These are phyloP conservation scores for Pangasius sanitwongsei DNA, from an alignment of 2,797 vertebrate genomes.

Conservation along the genomic window DNA sequence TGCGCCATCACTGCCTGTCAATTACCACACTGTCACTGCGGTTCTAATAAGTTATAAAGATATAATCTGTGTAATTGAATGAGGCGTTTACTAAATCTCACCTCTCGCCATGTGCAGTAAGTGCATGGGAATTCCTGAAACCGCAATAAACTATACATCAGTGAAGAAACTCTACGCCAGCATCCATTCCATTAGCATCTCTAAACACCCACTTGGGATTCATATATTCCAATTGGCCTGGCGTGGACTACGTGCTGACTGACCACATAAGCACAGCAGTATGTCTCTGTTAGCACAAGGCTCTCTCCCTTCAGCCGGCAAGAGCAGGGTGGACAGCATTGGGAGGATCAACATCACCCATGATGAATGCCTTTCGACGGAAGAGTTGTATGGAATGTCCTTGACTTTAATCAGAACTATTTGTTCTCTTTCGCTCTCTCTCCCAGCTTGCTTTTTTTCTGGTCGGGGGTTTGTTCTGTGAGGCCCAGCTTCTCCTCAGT, in stretches of 20 bases:
- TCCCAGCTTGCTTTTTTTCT: neutral
- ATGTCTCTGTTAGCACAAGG: slow-evolving; percentile 51
- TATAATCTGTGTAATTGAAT: slow-evolving; percentile 30
- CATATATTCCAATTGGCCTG: slow-evolving; percentile 45
- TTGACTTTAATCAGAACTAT: slow-evolving; percentile 99
- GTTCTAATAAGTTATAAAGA: slow-evolving; percentile 32
- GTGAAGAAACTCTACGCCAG: slow-evolving; percentile 12
- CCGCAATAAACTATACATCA: slow-evolving; percentile 38
- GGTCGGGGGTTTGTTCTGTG: slow-evolving; percentile 16
- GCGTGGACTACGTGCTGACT: slow-evolving; percentile 50
- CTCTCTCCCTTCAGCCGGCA: slow-evolving; percentile 39
- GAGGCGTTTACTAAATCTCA: slow-evolving; percentile 20
- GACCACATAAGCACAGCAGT: slow-evolving; percentile 49
- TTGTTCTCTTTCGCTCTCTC: slow-evolving; percentile 82
- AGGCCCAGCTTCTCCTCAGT: slow-evolving; percentile 68
- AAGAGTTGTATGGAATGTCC: slow-evolving; percentile 95
- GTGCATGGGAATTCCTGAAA: slow-evolving; percentile 18
- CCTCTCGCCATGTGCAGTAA: neutral
- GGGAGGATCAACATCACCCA: slow-evolving; percentile 87
- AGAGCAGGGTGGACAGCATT: slow-evolving; percentile 57
- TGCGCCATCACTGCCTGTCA: slow-evolving; percentile 28
- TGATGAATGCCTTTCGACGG: slow-evolving; percentile 94
- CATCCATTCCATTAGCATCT: slow-evolving; percentile 44
- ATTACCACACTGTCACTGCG: slow-evolving; percentile 32
- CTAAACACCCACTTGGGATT: slow-evolving; percentile 50